A percentile compares a stretch with the other conserved stretches of the same genome.
phyloP scores from a whole-genome alignment of 2,797 vertebrate genomes.

The Megaceryle alcyon region DNA sequence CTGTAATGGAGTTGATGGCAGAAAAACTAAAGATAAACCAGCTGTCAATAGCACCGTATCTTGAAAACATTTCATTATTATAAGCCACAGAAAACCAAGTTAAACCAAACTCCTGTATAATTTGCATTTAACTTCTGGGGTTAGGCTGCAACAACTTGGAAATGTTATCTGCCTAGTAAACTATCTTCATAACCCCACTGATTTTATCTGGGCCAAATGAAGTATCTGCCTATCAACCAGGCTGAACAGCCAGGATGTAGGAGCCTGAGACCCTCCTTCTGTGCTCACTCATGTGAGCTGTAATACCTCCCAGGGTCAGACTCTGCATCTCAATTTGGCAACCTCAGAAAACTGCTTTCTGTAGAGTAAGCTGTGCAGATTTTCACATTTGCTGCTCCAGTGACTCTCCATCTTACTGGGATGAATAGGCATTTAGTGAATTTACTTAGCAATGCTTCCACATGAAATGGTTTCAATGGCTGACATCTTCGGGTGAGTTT shows the following conservation, averaged over 20 bases:
- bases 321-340: slow-evolving; percentile 68
- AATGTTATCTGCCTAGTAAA: neutral
- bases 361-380: slow-evolving; percentile 70
- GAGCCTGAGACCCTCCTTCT: slow-evolving; percentile 9
- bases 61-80: neutral
- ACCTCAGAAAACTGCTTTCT: slow-evolving; percentile 65
- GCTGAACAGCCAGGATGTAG: neutral
- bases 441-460: slow-evolving; percentile 84
- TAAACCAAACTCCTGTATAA: neutral
- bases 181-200: neutral
- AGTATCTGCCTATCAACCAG: slow-evolving; percentile 10
- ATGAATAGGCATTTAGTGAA: slow-evolving; percentile 82
- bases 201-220: slow-evolving; percentile 38
- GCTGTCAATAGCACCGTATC: neutral
- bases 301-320: slow-evolving; percentile 60
- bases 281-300: neutral
- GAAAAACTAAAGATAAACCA: neutral
- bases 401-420: slow-evolving; percentile 69
- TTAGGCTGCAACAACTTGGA: neutral
- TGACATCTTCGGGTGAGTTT: slow-evolving; percentile 69
- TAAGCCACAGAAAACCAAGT: neutral
- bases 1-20: neutral
- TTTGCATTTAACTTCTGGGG: neutral
- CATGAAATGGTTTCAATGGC: slow-evolving; percentile 80
- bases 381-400: slow-evolving; percentile 80